Base-by-base conservation (phyloP, 92 coral and sea anemone species). In the Pocillopora meandrina region DNA sequence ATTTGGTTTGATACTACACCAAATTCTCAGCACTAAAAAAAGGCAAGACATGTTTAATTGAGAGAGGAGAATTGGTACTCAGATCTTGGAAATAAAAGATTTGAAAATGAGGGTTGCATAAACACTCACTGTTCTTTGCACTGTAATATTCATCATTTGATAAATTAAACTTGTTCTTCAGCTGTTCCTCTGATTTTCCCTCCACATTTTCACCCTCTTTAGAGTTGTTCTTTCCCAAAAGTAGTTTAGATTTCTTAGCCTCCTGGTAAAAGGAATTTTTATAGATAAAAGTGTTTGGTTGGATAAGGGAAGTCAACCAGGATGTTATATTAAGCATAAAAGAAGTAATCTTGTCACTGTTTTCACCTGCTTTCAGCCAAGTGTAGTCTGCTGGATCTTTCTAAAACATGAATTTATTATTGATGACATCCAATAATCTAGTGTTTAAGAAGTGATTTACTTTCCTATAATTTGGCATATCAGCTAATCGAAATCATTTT, bases 111-210 rank as follows among this genome's bases (percentile, higher is more conserved):
- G 8, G 52, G 5, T 17, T 26, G 5, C 18, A 42, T 19, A 15
- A 61, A 17, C 56, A 90, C 98, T 92, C 84, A 96, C 99, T 92
- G 85, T 96, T 97, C 79, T 96, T 96, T 19, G 99, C 95, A 82
- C 92, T 92, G 76, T 96, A 96, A 74, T 90, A 96, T 36, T 90
- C 89, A 61, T 96, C 99, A 91, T 96, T 94, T 42, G 99, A 96
- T 69, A 96, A 82, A 87, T 96, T 96, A 83, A 94, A 96, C 79
- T 91, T 95, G 83, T 96, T 93, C 61, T 83, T 96, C 35, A 72
- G 85, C 61, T 61, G 85, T 12, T 73, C 71, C 19, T 81, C 74
- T 64, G 80, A 13, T 17, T 74, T 73, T n/a, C 75, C 72, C 59
- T 21, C 91, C 19, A 52, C 77, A 3, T 88, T 93, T 67, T 86